Conservation (phyloP, 53 echinoderm and acorn worm species). For the Echinometra lucunter region DNA sequence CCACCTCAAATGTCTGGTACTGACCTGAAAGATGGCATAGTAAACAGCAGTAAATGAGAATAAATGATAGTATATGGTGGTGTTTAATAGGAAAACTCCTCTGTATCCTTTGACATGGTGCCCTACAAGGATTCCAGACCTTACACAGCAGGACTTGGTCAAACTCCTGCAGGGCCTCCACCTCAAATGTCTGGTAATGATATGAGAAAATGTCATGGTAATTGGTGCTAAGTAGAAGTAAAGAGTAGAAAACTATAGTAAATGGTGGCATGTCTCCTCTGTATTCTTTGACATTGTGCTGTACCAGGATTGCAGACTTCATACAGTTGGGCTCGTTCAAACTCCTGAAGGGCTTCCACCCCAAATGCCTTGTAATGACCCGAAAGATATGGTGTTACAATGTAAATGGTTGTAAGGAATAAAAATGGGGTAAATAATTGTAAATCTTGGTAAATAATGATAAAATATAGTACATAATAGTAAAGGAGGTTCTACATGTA, state of each 20-base stretch:
- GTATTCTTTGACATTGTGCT: constrained; percentile 79
- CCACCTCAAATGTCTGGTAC: constrained; percentile 91
- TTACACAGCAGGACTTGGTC: constrained; percentile 90
- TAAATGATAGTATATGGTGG: background rate
- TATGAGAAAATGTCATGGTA: constrained; percentile 54
- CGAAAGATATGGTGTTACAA: background rate
- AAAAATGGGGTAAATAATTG: too few relatives aligned
- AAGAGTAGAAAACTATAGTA: background rate
- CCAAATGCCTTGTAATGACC: constrained; percentile 84
- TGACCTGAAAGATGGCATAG: constrained; percentile 73
- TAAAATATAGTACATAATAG: background rate
- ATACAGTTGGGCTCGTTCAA: constrained; percentile 86
- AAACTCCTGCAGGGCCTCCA: constrained; percentile 85
- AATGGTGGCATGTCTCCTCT: constrained; percentile 48
- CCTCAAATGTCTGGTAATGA: constrained; percentile 84
- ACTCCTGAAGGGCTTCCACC: constrained; percentile 81
- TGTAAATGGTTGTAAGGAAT: too few relatives aligned
- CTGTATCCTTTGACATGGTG: constrained; percentile 80
- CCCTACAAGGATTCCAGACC: constrained; percentile 87
- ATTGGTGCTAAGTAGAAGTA: background rate
- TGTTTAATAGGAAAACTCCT: constrained; percentile 70
- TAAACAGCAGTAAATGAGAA: background rate
- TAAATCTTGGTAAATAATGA: too few relatives aligned
- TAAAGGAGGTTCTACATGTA: background rate
- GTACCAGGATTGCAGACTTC: constrained; percentile 64